These are phyloP conservation scores for Euborellia annulipes DNA, from an alignment of 1,140 invertebrate species.

Conservation along the genomic window DNA sequence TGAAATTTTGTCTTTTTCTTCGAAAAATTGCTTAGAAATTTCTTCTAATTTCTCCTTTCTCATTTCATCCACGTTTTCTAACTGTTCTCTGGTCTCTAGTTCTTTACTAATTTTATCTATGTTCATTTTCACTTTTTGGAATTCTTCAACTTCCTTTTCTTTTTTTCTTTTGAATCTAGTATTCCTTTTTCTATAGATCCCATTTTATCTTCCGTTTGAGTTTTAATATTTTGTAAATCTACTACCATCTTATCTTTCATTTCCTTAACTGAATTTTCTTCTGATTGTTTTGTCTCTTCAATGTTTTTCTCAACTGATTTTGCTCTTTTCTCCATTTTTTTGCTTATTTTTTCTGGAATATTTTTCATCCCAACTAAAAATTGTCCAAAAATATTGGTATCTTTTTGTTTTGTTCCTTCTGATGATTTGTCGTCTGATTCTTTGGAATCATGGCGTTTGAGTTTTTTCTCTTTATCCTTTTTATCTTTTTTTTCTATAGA, in stretches of 20 bases:
- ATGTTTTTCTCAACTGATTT: not conserved
- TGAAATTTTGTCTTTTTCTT: slow-evolving; percentile 6
- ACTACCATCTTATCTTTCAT: no score
- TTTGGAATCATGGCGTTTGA: slow-evolving; percentile 5
- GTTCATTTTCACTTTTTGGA: no score
- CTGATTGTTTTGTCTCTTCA: slow-evolving; percentile 4
- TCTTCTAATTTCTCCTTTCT: no score
- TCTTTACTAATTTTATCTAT: no score
- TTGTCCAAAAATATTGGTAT: not conserved
- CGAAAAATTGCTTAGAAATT: no score
- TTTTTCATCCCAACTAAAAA: slow-evolving; percentile 1
- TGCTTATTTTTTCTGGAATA: slow-evolving; percentile 3
- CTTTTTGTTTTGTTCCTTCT: slow-evolving; percentile 5
- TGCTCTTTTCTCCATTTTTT: slow-evolving; percentile 1
- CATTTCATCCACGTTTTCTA: no score
- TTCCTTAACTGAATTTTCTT: not conserved
- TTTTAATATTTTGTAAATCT: no score
- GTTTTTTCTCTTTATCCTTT: slow-evolving; percentile 13
- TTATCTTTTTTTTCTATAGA: slow-evolving; percentile 10
- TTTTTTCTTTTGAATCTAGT: no score
- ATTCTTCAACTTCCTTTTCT: no score
- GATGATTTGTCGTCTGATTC: slow-evolving; percentile 9
- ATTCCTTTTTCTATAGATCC: no score
- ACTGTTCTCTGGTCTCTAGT: no score
- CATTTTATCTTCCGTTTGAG: no score